phyloP scores from a whole-genome alignment of 2,888 invertebrate genomes.

The Corbicula japonica region DNA sequence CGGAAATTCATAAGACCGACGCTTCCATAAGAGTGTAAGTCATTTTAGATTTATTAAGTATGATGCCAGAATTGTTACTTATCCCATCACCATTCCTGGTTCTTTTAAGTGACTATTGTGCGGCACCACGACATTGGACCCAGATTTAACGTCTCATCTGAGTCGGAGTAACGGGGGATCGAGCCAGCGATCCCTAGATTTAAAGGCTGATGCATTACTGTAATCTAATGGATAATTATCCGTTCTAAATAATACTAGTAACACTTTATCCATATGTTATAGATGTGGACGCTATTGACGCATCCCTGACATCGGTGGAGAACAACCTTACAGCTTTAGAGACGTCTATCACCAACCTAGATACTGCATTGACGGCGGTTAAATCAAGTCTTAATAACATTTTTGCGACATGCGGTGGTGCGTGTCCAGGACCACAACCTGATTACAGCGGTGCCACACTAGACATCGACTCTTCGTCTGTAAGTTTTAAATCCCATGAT shows the following conservation, averaged over 20 bases:
- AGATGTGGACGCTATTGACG: slow-evolving; percentile 46
- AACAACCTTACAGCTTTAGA: slow-evolving; percentile 22
- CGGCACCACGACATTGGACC: too few species aligned
- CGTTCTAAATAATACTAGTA: background rate
- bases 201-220: too few species aligned
- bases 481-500: background rate
- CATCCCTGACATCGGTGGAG: slow-evolving; percentile 41
- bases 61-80: too few species aligned
- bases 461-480: slow-evolving; percentile 15
- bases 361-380: slow-evolving; percentile 25
- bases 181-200: too few species aligned
- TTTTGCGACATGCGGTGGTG: slow-evolving; percentile 35
- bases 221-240: too few species aligned
- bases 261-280: background rate
- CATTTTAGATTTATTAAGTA: too few species aligned
- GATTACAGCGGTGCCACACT: background rate
- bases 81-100: too few species aligned
- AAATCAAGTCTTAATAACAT: slow-evolving; percentile 31
- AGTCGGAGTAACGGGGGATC: too few species aligned
- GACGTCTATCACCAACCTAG: slow-evolving; percentile 30
- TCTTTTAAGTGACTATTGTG: too few species aligned
- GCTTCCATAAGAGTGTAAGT: too few species aligned
- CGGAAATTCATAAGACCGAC: too few species aligned
- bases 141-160: too few species aligned
- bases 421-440: slow-evolving; percentile 19